Conservation (phyloP, 1,140 invertebrate species). For the Drosophila parabipectinata region DNA sequence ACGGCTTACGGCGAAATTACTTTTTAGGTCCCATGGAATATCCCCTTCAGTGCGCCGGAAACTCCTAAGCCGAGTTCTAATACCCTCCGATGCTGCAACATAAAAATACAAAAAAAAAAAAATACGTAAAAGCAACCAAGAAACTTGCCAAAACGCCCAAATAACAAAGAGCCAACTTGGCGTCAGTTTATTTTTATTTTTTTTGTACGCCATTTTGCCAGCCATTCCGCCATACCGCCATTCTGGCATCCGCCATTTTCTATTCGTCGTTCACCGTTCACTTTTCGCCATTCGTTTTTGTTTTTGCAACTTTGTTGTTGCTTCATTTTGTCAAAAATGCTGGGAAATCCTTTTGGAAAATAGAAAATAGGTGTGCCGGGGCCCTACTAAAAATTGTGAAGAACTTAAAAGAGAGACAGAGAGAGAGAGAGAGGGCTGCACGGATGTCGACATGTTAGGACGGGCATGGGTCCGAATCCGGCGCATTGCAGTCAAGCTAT, state of each 20-base stretch:
- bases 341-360: slow-evolving; percentile 75
- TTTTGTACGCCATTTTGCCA: not conserved
- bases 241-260: not conserved
- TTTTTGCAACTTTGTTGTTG: slow-evolving; percentile 53
- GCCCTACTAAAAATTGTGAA: slow-evolving; percentile 13
- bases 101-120: slow-evolving; percentile 12
- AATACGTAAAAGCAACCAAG: slow-evolving; percentile 24
- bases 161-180: slow-evolving; percentile 58
- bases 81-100: slow-evolving; percentile 27
- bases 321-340: slow-evolving; percentile 67
- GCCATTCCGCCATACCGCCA: too few relatives aligned
- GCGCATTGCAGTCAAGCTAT: slow-evolving; percentile 61
- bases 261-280: not conserved
- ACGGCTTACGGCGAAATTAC: slow-evolving; percentile 46
- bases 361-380: slow-evolving; percentile 73
- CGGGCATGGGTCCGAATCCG: slow-evolving; percentile 15
- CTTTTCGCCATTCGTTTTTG: slow-evolving; percentile 36
- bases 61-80: slow-evolving; percentile 48
- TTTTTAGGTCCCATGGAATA: slow-evolving; percentile 33
- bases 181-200: slow-evolving; percentile 35
- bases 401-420: slow-evolving; percentile 7
- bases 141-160: slow-evolving; percentile 50
- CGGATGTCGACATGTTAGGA: slow-evolving; percentile 7
- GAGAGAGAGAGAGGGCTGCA: not conserved
- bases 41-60: slow-evolving; percentile 44